Percentiles rank a stretch among this genome's conserved stretches.
phyloP scores from a whole-genome alignment of 2,888 invertebrate species.

The Gymnosoma rotundatum region DNA sequence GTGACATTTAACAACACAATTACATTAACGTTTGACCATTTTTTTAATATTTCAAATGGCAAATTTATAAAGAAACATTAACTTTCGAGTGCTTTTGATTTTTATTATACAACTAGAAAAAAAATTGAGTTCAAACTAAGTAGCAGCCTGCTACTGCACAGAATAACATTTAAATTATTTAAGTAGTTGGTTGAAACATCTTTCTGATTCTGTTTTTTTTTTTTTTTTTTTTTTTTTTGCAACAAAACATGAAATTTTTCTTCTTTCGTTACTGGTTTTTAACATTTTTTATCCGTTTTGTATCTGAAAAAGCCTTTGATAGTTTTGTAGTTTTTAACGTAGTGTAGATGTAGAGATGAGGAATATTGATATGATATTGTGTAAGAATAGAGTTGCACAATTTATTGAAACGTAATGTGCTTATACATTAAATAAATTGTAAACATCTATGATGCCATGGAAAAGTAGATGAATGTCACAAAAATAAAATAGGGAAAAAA shows the following conservation, averaged over 20 bases:
- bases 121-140: no score
- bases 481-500: not conserved
- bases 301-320: slow-evolving; percentile 44
- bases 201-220: slow-evolving; percentile 21
- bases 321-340: not conserved
- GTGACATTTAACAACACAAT: not conserved
- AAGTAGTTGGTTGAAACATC: not conserved
- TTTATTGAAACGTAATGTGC: slow-evolving; percentile 16
- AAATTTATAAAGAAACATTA: not conserved
- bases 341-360: slow-evolving; percentile 15
- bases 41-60: slow-evolving; percentile 23
- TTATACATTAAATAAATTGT: slow-evolving; percentile 53
- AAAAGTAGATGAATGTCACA: not conserved
- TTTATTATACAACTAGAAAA: no score
- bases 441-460: slow-evolving; percentile 19
- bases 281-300: slow-evolving; percentile 4
- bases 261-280: slow-evolving; percentile 1
- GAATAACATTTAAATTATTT: not conserved
- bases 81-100: no score
- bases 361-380: slow-evolving; percentile 29
- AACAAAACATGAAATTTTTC: slow-evolving; percentile 16
- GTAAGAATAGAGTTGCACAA: slow-evolving; percentile 28
- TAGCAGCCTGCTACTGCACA: no score
- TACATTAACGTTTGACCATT: not conserved
- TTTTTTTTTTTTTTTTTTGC: no score